These are phyloP conservation scores for Hemibagrus guttatus DNA, from an alignment of 2,797 vertebrate species.

Conservation along the genomic window DNA sequence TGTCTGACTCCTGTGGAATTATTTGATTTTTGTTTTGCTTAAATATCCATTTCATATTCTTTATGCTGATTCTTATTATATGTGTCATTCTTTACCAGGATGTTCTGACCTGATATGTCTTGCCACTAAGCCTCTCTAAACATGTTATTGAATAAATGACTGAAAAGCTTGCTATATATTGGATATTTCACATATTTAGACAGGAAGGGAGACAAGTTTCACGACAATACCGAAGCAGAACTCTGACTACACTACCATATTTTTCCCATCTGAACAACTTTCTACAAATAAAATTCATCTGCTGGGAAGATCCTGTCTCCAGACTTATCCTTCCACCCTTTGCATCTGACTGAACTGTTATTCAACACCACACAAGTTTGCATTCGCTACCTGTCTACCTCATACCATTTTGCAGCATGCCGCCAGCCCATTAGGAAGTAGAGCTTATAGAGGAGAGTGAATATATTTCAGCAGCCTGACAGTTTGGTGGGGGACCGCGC, in stretches of 20 bases:
- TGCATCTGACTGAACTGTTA: neutral
- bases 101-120: neutral
- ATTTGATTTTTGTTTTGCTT: neutral
- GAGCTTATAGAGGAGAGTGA: neutral
- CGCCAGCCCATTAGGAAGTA: neutral
- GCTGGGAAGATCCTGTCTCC: neutral
- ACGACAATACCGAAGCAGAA: neutral
- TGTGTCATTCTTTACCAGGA: neutral
- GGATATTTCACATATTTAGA: neutral
- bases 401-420: constrained; percentile 15
- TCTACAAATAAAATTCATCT: neutral
- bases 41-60: neutral
- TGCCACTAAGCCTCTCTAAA: neutral
- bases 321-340: neutral
- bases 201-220: neutral
- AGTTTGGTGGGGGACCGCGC: neutral
- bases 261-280: neutral
- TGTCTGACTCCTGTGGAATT: neutral
- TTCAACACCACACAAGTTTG: neutral
- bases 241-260: neutral
- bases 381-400: constrained; percentile 6
- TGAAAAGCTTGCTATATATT: neutral
- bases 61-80: constrained; percentile 1
- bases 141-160: neutral
- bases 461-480: constrained; percentile 14